Evolutionary conservation across 2,113 vertebrate species (phyloP), one percentile per base, ranked within the genome.

Genomic region (Phyllopteryx taeniolatus): DNA sequence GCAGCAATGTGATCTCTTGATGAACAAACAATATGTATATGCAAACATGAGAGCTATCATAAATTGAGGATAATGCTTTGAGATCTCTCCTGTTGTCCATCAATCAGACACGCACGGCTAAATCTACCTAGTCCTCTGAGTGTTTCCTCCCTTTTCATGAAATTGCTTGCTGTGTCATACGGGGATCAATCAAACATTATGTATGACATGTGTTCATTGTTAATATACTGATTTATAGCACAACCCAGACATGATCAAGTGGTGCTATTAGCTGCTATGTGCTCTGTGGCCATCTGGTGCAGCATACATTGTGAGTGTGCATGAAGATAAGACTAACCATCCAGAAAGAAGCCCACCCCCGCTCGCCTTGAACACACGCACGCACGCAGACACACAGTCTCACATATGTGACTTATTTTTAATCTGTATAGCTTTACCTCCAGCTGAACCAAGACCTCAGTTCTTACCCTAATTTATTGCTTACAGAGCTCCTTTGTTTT

Each of bases 211-310:
- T 77, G 75, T 73, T 64, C 1, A 69, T 72, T 78, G 76, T 86
- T 85, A 85, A 78, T 81, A 76, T 62, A 14, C 71, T 79, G 83
- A 87, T 86, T 83, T 88, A 87, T 73, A 70, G 66, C 47, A 6
- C 31, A 68, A 73, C 64, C 43, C 74, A 83, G 76, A 81, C 85
- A 78, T 83, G 85, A 88, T 86, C 83, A 86, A 84, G 85, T 85
- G 83, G 59, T 67, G 51, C 81, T 54, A 83, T 85, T 83, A 88
- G 72, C 62, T 56, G 81, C n/a, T 76, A 73, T 78, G 75, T 80
- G 78, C 81, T 79, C 72, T 78, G 61, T 61, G 74, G 60, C 87
- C 88, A 87, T 90, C 81, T 90, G 87, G 80, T 9, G 5, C 65
- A 61, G 67, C 77, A 72, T 84, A 81, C 77, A 74, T 77, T 79